phyloP scores from a whole-genome alignment of 2,888 invertebrate genomes.

The Silvanus unidentatus region DNA sequence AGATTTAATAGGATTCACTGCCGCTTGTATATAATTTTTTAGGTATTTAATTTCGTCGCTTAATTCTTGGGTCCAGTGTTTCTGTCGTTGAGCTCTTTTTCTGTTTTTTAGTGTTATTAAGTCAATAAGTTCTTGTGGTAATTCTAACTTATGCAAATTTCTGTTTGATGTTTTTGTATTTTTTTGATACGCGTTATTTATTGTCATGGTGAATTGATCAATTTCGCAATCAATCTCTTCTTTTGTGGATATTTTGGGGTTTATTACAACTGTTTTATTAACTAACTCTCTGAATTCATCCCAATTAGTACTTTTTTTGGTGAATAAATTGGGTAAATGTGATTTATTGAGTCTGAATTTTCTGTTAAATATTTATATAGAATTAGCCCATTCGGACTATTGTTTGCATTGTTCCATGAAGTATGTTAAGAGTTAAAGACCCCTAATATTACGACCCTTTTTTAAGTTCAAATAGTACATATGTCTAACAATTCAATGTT shows the following conservation, averaged over 20 bases:
- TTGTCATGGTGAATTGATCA: background rate
- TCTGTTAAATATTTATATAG: too few species aligned
- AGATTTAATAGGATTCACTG: background rate
- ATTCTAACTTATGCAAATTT: background rate
- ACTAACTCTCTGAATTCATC: background rate
- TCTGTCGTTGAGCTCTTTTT: background rate
- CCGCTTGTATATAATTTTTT: background rate
- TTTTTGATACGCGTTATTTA: background rate
- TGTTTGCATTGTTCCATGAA: too few species aligned
- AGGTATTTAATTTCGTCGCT: background rate
- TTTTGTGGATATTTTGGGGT: background rate
- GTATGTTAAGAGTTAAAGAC: too few species aligned
- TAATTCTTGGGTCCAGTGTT: background rate
- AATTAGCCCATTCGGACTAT: too few species aligned
- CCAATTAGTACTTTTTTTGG: background rate
- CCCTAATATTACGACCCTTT: too few species aligned
- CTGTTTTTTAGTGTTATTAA: background rate
- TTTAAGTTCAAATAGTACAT: too few species aligned
- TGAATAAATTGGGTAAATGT: too few species aligned
- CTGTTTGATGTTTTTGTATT: background rate
- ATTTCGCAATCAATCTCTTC: background rate
- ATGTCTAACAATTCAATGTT: too few species aligned
- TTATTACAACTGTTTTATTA: background rate
- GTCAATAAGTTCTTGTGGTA: background rate
- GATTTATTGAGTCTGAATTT: too few species aligned